phyloP scores from a whole-genome alignment of 2,113 vertebrate genomes.

The Ageneiosus marmoratus region DNA sequence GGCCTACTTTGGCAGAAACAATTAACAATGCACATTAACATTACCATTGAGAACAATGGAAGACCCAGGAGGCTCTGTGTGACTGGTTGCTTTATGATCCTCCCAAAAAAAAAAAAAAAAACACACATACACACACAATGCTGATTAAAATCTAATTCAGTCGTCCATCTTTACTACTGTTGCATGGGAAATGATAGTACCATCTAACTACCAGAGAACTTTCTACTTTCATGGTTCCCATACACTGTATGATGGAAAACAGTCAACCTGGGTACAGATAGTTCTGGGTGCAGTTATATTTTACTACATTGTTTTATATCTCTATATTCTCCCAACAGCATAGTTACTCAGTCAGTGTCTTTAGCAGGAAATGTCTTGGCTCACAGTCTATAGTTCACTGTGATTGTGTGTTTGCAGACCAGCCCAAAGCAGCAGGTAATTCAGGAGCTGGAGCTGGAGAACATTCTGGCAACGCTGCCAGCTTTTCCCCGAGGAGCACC shows the following conservation, averaged over 20 bases:
- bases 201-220: neutral
- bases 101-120: neutral
- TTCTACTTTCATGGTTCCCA: neutral
- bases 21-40: neutral
- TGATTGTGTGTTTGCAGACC: conserved; percentile 56
- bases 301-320: conserved; percentile 10
- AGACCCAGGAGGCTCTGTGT: neutral
- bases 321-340: neutral
- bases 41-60: neutral
- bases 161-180: neutral
- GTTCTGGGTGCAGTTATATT: neutral
- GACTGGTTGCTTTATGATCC: neutral
- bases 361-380: neutral
- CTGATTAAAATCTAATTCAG: neutral
- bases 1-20: neutral
- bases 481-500: conserved; percentile 55
- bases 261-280: neutral
- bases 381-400: neutral
- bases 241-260: neutral
- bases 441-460: conserved; percentile 59
- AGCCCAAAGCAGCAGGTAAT: conserved; percentile 52
- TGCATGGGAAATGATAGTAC: neutral
- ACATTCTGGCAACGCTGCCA: conserved; percentile 58
- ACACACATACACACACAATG: no score
- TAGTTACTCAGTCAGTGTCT: conserved; percentile 3